Evolutionary conservation across 2,113 vertebrate species (phyloP).

Genomic region (Chlorocebus sabaeus): DNA sequence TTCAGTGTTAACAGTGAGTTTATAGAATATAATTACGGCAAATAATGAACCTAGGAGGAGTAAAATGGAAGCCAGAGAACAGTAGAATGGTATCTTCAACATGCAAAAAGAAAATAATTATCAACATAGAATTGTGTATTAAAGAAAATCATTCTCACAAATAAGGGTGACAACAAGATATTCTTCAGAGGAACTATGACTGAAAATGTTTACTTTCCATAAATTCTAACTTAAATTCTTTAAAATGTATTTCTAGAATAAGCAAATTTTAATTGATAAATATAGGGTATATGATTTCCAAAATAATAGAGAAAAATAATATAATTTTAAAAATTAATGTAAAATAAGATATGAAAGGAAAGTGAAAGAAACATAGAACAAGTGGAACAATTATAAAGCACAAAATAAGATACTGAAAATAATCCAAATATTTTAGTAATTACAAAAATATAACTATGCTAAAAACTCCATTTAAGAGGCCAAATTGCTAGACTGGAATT

Average conservation of each 20-base stretch:
- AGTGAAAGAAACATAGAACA: neutral
- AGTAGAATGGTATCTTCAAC: no score
- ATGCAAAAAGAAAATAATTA: no score
- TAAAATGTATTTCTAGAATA: neutral
- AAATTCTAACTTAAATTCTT: neutral
- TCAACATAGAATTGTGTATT: no score
- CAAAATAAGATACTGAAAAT: neutral
- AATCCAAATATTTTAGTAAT: neutral
- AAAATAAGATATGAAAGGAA: neutral
- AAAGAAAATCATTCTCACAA: neutral
- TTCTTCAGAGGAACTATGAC: neutral
- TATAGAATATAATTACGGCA: no score
- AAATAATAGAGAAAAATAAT: neutral
- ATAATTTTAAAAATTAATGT: neutral
- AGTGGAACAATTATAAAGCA: neutral
- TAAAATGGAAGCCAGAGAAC: no score
- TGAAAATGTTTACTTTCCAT: neutral
- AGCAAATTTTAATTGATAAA: neutral
- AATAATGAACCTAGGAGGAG: no score
- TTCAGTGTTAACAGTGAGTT: no score
- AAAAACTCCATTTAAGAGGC: neutral
- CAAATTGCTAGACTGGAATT: neutral
- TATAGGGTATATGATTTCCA: neutral
- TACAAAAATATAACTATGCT: neutral
- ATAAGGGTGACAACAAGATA: neutral